Percentiles rank a stretch among this genome's conserved stretches.
Evolutionary conservation across 2,113 vertebrate genomes (phyloP).

Genomic region (Struthio camelus): DNA sequence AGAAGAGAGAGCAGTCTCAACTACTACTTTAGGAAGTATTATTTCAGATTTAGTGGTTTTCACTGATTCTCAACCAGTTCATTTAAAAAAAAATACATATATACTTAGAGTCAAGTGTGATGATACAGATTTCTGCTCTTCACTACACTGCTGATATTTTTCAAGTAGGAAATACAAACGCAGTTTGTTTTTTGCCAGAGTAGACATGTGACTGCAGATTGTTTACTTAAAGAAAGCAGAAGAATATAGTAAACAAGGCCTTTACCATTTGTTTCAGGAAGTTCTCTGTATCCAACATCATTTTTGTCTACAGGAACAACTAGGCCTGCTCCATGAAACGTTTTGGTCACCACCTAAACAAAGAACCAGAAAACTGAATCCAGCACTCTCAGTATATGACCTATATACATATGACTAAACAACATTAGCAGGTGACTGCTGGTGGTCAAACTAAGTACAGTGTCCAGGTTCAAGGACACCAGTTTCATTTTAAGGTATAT

Average conservation of each 20-base stretch:
- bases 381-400: fast-evolving
- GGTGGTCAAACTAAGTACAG: background rate
- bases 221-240: background rate
- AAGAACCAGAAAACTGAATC: background rate
- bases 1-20: background rate
- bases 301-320: constrained; percentile 96
- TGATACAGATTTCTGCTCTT: background rate
- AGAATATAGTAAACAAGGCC: background rate
- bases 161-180: background rate
- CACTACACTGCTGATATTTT: background rate
- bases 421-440: background rate
- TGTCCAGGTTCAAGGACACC: background rate
- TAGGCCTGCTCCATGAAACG: constrained; percentile 92
- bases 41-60: background rate
- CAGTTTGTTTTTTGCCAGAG: background rate
- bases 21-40: background rate
- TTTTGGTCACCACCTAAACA: constrained; percentile 90
- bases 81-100: background rate
- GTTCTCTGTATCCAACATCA: constrained; percentile 94
- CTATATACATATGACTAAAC: background rate
- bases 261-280: constrained; percentile 92
- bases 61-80: background rate
- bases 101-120: background rate
- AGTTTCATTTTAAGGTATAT: background rate
- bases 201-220: background rate